Evolutionary conservation across 1,140 invertebrate genomes (phyloP), one percentile per base, ranked within the genome.

Genomic region (Caenorhabditis inopinata): DNA sequence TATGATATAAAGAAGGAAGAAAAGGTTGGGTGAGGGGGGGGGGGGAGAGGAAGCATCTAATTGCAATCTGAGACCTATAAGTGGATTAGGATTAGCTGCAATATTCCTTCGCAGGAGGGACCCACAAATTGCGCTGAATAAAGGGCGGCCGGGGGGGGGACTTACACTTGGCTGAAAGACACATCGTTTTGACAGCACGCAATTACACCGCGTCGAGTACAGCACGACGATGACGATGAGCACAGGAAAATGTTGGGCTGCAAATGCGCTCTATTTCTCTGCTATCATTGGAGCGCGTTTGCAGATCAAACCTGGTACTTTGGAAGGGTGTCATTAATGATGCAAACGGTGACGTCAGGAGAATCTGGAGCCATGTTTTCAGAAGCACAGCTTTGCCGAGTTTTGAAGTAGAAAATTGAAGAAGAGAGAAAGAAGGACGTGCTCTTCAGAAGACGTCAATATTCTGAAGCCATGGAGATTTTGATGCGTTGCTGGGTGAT

Each of bases 21-120:
- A 32, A 32, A 32, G 27, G 27, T 29, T 58, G 51, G 14, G 25
- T 16, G 25, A 42, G 53, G 29, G 11, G n/a, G 11, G 12, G 18
- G 11, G 21, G 7, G 18, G 18, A 21, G 32, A 68, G 18, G 51
- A 16, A 58, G 51, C 27, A 68, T 68, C 58, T 68, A 68, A 68
- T 68, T 68, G 58, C 58, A 68, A 68, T 68, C 58, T 68, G 58
- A 68, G 58, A 68, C 58, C 58, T 68, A 68, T 68, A 68, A 68
- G 58, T 68, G 58, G 58, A 68, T 68, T 68, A 68, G 58, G 5
- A 68, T 42, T 42, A 42, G 38, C 14, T 42, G 58, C 58, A 68
- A 68, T 68, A 68, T 68, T 23, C 6, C 5, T 7, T 5, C 6
- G 38, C 14, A 14, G 5, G 38, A 42, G 38, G 14, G 38, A 7